Conservation (phyloP, 2,797 vertebrate genomes). For the Cryptoprocta ferox region DNA sequence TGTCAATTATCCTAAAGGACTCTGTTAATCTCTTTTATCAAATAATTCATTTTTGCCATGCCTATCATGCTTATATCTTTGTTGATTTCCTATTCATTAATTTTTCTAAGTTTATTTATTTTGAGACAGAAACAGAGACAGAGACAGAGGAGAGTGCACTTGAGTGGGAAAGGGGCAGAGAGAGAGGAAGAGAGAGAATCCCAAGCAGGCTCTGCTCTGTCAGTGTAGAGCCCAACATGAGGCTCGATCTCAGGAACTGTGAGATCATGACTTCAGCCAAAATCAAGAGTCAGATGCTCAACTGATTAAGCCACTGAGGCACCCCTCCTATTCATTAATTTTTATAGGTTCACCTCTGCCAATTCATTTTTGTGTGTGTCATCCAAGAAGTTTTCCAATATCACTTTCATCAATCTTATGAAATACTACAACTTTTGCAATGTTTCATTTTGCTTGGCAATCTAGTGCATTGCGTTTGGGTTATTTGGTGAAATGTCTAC, state of each 20-base stretch:
- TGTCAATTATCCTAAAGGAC: background rate
- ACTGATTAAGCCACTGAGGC: no score
- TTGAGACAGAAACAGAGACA: no score
- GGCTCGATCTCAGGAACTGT: no score
- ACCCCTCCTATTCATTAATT: background rate
- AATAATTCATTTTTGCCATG: background rate
- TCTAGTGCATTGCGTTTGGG: background rate
- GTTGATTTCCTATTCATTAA: background rate
- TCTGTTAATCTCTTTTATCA: background rate
- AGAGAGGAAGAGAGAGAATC: no score
- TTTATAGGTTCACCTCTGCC: background rate
- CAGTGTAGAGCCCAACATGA: no score
- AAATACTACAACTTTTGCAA: conserved; percentile 44
- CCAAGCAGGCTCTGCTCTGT: no score
- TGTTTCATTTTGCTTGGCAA: conserved; percentile 18
- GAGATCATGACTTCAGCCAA: no score
- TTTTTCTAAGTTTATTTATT: no score
- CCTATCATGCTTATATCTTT: background rate
- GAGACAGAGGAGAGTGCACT: no score
- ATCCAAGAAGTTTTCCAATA: background rate
- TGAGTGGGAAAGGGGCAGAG: no score
- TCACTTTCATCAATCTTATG: background rate
- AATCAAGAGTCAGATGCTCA: no score
- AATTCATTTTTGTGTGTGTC: background rate
- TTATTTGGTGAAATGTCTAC: background rate